These are phyloP conservation scores for Therioaphis trifolii DNA, from an alignment of 2,888 invertebrate species.

Conservation along the genomic window DNA sequence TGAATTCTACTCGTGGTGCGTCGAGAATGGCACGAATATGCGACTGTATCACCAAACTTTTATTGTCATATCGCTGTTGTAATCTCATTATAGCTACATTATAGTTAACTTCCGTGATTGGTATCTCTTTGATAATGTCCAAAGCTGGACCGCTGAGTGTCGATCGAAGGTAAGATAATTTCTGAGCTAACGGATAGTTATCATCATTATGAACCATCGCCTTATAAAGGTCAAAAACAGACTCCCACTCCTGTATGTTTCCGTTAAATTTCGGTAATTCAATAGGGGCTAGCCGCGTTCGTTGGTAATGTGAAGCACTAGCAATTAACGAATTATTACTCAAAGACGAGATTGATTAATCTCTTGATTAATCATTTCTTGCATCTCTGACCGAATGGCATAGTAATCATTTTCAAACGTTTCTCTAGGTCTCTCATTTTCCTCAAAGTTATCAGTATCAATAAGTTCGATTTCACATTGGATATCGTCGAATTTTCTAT, in stretches of 20 bases:
- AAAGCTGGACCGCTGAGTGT: neutral
- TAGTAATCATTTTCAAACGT: neutral
- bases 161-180: neutral
- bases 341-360: neutral
- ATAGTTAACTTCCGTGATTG: no score
- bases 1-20: no score
- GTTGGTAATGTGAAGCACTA: neutral
- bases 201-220: neutral
- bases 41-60: no score
- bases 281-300: neutral
- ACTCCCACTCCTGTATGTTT: neutral
- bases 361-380: neutral
- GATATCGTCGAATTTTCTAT: neutral
- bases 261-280: neutral
- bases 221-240: neutral
- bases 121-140: neutral
- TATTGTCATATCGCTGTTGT: no score
- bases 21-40: no score
- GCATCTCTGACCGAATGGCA: neutral
- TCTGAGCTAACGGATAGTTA: neutral
- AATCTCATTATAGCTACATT: no score
- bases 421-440: neutral
- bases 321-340: no score
- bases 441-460: neutral
- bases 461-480: constrained; percentile 1